Evolutionary conservation across 2,113 vertebrate species (phyloP).

Genomic region (Dunckerocampus dactyliophorus): DNA sequence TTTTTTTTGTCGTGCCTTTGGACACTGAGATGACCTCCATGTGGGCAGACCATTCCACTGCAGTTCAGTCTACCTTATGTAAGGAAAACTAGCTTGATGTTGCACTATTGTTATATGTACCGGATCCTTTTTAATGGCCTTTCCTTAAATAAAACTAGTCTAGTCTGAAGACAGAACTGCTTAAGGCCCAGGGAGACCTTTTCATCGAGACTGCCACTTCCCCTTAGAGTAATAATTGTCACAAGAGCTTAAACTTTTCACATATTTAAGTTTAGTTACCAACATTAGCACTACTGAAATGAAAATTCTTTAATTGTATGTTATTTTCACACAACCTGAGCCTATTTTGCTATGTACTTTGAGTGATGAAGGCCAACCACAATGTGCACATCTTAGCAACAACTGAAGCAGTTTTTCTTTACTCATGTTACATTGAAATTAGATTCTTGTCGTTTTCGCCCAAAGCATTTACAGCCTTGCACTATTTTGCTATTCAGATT

Average conservation of each 20-base stretch:
- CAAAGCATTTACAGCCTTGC: constrained; percentile 64
- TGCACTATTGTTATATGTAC: constrained; percentile 76
- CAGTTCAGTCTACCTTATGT: constrained; percentile 70
- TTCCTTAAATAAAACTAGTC: constrained; percentile 25
- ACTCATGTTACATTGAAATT: constrained; percentile 15
- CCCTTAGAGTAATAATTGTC: too few species aligned
- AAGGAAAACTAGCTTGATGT: constrained; percentile 65
- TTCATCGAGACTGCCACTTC: constrained; percentile 14
- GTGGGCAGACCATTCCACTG: constrained; percentile 43
- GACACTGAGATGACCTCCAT: constrained; percentile 62
- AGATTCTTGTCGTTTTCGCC: constrained; percentile 29
- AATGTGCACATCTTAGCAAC: background rate
- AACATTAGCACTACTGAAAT: too few species aligned
- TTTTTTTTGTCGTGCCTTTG: constrained; percentile 68
- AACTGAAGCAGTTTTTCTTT: constrained; percentile 26
- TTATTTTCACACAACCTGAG: too few species aligned
- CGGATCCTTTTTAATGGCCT: constrained; percentile 40
- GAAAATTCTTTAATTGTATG: too few species aligned
- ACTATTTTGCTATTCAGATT: constrained; percentile 60
- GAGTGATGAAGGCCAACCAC: background rate
- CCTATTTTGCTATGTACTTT: background rate
- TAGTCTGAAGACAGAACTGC: constrained; percentile 19
- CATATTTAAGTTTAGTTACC: background rate
- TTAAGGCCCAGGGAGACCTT: constrained; percentile 11
- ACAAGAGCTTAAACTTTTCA: constrained; percentile 1